Evolutionary conservation across 2,797 vertebrate species (phyloP).

Genomic region (Masticophis lateralis): DNA sequence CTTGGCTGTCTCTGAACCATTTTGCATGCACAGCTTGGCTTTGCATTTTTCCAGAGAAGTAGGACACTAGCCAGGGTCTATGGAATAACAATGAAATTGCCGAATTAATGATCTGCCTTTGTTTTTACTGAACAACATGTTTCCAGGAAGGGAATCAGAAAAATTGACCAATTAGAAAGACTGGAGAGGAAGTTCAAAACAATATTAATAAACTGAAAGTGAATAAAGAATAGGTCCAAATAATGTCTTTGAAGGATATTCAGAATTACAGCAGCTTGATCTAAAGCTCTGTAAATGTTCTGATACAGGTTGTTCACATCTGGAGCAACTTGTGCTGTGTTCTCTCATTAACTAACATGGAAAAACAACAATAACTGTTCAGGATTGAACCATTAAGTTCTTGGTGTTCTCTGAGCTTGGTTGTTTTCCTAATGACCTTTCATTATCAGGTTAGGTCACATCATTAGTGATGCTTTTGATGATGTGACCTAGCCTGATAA

Average conservation of each 20-base stretch:
- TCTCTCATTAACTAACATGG: neutral
- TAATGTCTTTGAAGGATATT: neutral
- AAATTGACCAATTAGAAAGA: neutral
- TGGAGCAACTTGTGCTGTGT: neutral
- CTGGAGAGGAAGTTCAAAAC: neutral
- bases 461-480: neutral
- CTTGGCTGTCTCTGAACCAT: neutral
- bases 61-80: neutral
- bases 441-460: neutral
- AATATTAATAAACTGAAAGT: neutral
- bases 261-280: neutral
- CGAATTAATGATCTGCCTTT: neutral
- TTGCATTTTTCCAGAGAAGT: neutral
- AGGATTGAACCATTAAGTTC: neutral
- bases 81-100: neutral
- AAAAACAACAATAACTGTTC: neutral
- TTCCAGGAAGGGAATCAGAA: neutral
- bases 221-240: neutral
- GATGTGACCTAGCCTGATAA: neutral
- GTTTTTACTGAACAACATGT: neutral
- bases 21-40: neutral
- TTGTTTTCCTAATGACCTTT: neutral
- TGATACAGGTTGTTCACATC: neutral
- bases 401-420: neutral
- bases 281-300: neutral